A percentile compares a stretch with the other conserved stretches of the same genome.
Evolutionary conservation across 2,888 invertebrate species (phyloP).

Genomic region (Andrena minutula): DNA sequence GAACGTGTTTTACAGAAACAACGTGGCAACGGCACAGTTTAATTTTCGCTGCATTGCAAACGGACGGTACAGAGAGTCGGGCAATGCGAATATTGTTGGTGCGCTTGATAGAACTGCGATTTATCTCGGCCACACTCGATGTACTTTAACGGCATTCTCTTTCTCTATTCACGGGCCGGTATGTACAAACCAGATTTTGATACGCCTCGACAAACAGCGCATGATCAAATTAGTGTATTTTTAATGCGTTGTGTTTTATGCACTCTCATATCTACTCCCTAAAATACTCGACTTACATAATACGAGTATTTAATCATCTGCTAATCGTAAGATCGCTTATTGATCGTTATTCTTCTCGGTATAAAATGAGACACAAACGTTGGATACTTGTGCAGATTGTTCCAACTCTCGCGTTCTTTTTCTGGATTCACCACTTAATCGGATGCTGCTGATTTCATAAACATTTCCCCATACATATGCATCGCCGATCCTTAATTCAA

Average conservation of each 20-base stretch:
- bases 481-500: slow-evolving; percentile 23
- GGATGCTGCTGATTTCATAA: slow-evolving; percentile 21
- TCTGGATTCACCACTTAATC: slow-evolving; percentile 14
- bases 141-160: not conserved
- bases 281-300: not conserved
- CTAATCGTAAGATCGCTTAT: not conserved
- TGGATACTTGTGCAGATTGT: not conserved
- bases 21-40: not conserved
- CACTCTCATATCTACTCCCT: not conserved
- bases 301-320: not conserved
- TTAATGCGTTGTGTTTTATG: not conserved
- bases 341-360: not conserved
- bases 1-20: slow-evolving; percentile 1
- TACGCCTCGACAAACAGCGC: slow-evolving; percentile 24
- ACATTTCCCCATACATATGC: slow-evolving; percentile 11
- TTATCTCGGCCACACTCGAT: slow-evolving; percentile 4
- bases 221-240: not conserved
- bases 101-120: slow-evolving; percentile 5
- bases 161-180: slow-evolving; percentile 4
- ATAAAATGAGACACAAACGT: not conserved
- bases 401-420: not conserved
- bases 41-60: not conserved
- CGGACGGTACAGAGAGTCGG: not conserved
- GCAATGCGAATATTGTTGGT: slow-evolving; percentile 1
- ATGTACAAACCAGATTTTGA: slow-evolving; percentile 4